Conservation (phyloP, 2,888 invertebrate genomes). For the Lasioglossum zephyrum region DNA sequence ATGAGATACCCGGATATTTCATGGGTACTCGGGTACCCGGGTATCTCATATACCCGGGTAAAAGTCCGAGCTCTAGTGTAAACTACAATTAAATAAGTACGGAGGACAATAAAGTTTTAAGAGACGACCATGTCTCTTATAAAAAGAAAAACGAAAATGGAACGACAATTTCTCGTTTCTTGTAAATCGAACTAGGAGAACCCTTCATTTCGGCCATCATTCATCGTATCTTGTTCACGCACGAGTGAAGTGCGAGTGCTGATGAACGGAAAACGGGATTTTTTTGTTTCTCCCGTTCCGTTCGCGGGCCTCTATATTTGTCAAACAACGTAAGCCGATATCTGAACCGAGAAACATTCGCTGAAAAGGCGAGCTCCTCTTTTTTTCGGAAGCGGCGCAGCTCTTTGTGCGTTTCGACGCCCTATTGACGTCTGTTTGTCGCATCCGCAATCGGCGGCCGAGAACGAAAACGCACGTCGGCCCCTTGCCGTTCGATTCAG, state of each 20-base stretch:
- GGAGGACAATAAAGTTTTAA: too few species aligned
- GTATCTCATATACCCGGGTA: too few species aligned
- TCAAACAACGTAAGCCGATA: constrained; percentile 4
- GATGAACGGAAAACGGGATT: not conserved
- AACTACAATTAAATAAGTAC: not conserved
- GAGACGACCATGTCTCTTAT: too few species aligned
- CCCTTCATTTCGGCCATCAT: not conserved
- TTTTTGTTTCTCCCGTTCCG: not conserved
- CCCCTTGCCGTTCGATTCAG: constrained; percentile 21
- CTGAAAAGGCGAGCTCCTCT: not conserved
- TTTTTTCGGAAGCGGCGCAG: not conserved
- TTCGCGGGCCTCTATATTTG: not conserved
- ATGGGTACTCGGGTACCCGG: too few species aligned
- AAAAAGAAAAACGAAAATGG: not conserved
- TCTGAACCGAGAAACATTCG: constrained; percentile 6
- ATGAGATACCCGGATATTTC: too few species aligned
- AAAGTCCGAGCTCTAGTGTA: too few species aligned
- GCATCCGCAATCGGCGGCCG: not conserved
- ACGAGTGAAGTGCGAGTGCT: not conserved
- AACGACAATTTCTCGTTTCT: not conserved
- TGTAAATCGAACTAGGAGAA: not conserved
- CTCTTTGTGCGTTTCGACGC: constrained; percentile 7
- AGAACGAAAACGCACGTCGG: not conserved
- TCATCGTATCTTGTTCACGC: not conserved
- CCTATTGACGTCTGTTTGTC: constrained; percentile 4